A percentile compares a stretch with the other conserved stretches of the same genome.
phyloP scores from a whole-genome alignment of 2,888 invertebrate species.

The Sphaerophoria taeniata region DNA sequence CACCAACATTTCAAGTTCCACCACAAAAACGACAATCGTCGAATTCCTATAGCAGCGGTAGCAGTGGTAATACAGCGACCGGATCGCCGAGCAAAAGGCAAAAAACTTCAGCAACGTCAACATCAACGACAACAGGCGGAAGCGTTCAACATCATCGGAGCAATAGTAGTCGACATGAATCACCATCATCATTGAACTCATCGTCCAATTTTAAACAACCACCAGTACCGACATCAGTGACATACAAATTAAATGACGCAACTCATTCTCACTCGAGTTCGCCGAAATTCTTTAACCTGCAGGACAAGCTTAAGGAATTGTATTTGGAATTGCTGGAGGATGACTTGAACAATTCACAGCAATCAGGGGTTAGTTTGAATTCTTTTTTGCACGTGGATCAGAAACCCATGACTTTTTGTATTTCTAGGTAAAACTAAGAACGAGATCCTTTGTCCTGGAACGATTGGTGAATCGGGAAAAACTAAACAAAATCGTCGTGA shows the following conservation, averaged over 20 bases:
- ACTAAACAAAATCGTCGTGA: constrained; percentile 94
- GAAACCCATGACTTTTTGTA: not conserved
- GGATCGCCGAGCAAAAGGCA: constrained; percentile 81
- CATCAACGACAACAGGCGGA: constrained; percentile 74
- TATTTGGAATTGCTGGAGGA: constrained; percentile 81
- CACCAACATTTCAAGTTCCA: constrained; percentile 48
- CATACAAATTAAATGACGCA: constrained; percentile 49
- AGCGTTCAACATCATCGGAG: constrained; percentile 72
- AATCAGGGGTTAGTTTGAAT: constrained; percentile 80
- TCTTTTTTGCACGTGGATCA: not conserved
- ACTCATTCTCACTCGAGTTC: constrained; percentile 69
- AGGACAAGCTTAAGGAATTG: constrained; percentile 82
- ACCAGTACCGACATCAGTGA: constrained; percentile 26
- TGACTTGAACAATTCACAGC: constrained; percentile 81
- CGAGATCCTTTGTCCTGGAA: constrained; percentile 89
- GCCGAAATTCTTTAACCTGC: constrained; percentile 80
- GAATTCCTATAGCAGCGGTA: constrained; percentile 62
- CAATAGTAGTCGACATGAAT: constrained; percentile 70
- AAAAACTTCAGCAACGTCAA: constrained; percentile 75
- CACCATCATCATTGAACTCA: constrained; percentile 60
- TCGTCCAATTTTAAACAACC: constrained; percentile 41
- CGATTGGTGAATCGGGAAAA: constrained; percentile 93
- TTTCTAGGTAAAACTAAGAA: constrained; percentile 81
- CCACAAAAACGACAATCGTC: constrained; percentile 69
- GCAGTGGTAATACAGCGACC: constrained; percentile 76